These are phyloP conservation scores for Piaya cayana DNA, from an alignment of 2,113 vertebrate species.

Conservation along the genomic window DNA sequence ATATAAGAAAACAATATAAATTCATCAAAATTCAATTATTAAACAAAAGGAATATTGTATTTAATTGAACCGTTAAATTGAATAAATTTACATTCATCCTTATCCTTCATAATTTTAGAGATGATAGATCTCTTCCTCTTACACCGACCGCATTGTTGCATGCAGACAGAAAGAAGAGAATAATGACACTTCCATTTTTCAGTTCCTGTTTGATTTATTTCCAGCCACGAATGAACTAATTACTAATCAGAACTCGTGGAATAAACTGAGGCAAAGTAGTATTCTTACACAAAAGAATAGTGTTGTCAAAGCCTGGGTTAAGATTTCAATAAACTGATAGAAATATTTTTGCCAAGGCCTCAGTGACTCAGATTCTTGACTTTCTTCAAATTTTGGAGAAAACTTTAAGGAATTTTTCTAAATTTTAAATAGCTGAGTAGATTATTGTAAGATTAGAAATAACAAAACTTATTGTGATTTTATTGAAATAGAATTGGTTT, in stretches of 20 bases:
- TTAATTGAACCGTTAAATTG: conserved; percentile 27
- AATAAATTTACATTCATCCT: conserved; percentile 15
- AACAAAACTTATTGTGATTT: not conserved
- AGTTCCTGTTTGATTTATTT: not conserved
- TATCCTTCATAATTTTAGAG: conserved; percentile 17
- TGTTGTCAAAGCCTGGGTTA: not conserved
- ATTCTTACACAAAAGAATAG: not conserved
- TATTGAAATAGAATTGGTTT: not conserved
- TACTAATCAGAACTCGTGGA: not conserved
- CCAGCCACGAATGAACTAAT: not conserved
- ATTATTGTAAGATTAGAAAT: not conserved
- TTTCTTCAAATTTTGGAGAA: not conserved
- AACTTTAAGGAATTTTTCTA: not conserved
- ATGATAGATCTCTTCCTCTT: not conserved
- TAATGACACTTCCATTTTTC: not conserved
- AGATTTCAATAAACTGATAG: not conserved
- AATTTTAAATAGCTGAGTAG: not conserved
- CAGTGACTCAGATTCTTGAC: not conserved
- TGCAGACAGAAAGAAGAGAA: not conserved
- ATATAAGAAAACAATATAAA: conserved; percentile 35
- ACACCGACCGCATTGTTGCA: not conserved
- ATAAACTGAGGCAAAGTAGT: not conserved
- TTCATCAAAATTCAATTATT: conserved; percentile 30
- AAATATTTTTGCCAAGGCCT: not conserved
- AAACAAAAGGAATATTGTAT: conserved; percentile 1